phyloP scores from a whole-genome alignment of 2,888 invertebrate genomes.

The Bruchidius siliquastri region DNA sequence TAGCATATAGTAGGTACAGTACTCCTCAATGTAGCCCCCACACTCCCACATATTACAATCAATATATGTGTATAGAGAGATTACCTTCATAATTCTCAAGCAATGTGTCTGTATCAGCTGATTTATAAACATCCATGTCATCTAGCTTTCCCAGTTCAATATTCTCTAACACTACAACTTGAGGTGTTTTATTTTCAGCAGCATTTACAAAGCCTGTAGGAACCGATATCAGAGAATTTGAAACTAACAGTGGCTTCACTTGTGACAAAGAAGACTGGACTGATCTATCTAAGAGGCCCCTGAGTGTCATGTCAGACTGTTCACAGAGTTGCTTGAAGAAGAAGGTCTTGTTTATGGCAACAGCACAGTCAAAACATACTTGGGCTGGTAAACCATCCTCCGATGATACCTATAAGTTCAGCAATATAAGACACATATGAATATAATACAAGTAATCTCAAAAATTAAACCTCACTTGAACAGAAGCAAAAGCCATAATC shows the following conservation, averaged over 20 bases:
- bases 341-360: conserved; percentile 40
- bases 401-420: conserved; percentile 33
- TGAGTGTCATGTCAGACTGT: conserved; percentile 40
- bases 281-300: conserved; percentile 34
- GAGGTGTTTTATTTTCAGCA: conserved; percentile 4
- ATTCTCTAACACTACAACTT: neutral
- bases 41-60: neutral
- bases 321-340: conserved; percentile 45
- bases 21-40: no score
- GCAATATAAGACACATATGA: neutral
- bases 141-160: neutral
- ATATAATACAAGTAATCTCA: neutral
- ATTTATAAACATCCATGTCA: neutral
- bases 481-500: conserved; percentile 41
- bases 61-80: neutral
- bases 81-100: neutral
- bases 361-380: conserved; percentile 43
- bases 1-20: no score
- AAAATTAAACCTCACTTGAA: conserved; percentile 33
- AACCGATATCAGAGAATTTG: conserved; percentile 13
- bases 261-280: conserved; percentile 23
- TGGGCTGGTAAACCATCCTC: conserved; percentile 44
- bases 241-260: conserved; percentile 25
- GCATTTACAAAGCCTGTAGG: no score
- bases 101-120: neutral